Evolutionary conservation across 2,888 invertebrate species (phyloP), one percentile per base, ranked within the genome.

Genomic region (Omphaloscelis lunosa): DNA sequence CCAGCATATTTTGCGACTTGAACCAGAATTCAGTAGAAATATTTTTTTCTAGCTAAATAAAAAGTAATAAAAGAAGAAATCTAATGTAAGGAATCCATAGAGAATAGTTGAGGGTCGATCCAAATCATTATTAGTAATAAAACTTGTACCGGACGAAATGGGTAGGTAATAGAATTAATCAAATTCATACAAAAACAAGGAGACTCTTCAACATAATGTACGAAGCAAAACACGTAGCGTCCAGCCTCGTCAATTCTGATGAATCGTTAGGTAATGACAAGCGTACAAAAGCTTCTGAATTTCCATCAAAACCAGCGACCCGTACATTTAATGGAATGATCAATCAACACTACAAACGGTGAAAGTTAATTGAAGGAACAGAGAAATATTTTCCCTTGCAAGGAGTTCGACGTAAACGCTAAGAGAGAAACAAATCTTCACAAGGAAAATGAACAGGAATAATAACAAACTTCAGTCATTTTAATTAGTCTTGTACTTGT

Each of bases 401-500:
- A 70, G 27, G 9, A 71, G 41, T 63, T 62, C 45, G 59, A 51
- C 34, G 12, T 17, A 78, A 76, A 66, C 12, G 1, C 15, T 29
- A 12, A 81, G 45, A 39, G 61, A 75, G 27, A 81, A 71, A 72
- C 58, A 80, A 76, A 67, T 79, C 27, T 39, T 61, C 56, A 41
- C 74, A 71, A 63, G 48, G 48, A 63, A 39, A 81, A 81, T 67
- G 20, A 51, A 51, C 66, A 73, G 69, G 75, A 75, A 76, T 77
- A 68, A 74, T 58, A 80, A 83, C 73, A 80, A 82, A 69, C 69
- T 85, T 72, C 39, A 77, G 75, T 74, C 61, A 84, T 82, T 84
- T 80, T 80, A 87, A 82, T 87, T 79, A 73, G 75, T 68, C 66
- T 65, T 79, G 34, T 73, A 70, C 45, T 75, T 72, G 63, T 85